Base-by-base conservation (phyloP, 1,140 invertebrate genomes). In the Atopsyche davidsoni region DNA sequence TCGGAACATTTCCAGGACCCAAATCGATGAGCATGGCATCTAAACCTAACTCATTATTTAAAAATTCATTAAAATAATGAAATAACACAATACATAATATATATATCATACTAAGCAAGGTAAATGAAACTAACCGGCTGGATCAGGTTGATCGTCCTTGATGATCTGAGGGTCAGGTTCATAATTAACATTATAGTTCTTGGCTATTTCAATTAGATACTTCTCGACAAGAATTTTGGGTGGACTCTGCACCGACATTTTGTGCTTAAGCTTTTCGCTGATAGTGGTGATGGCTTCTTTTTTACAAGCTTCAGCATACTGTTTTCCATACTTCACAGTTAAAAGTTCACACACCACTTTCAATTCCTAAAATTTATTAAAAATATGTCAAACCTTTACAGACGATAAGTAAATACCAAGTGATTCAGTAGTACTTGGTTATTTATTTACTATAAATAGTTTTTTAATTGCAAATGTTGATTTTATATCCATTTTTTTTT, bases 141-240 rank as follows among this genome's bases (percentile, higher is more conserved):
- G 55, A 9, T 58, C 58, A 34, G 74, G 71, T 59, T 85, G 78
- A 56, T 89, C 87, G 57, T 91, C 87, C 49, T 82, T 77, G 86
- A 96, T 90, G 9, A 93, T 79, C 71, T 89, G 85, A 56, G 89
- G 86, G 81, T 97, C 93, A 13, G 95, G 92, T 57, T 89, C 86
- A 68, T 96, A 98, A 36, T 85, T 79, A 36, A 97, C 81, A 68
- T 92, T 87, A 62, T 93, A 95, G 67, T 89, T 92, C 64, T 92
- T 96, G 3, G 96, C 92, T 59, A 99, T 99, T 74, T 98, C 96
- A 60, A 94, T 87, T 16, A 94, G 68, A 73, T 95, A 97, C 62
- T 90, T 92, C 67, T 99, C 97, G 35, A 99, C 89, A 7, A 99
- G 73, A 45, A 97, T 71, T 67, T 96, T 98, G 0, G 94, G 92